Evolutionary conservation across 2,888 invertebrate species (phyloP), one percentile per base, ranked within the genome.

Genomic region (Piscicola geometra): DNA sequence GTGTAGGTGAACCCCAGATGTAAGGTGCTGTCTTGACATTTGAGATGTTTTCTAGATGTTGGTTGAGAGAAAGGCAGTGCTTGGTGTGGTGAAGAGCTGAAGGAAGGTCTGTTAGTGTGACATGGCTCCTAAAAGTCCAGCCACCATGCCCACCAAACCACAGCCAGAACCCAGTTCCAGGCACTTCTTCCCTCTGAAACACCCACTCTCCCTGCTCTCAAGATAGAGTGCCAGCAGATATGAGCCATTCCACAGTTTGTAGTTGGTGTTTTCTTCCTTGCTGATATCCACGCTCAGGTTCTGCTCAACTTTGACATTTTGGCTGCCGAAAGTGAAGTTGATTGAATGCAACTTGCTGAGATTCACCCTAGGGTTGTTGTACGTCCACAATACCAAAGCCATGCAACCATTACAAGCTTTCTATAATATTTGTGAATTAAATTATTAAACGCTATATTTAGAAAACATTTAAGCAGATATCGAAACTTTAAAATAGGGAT

Each of bases 151-250:
- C n/a, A 79, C 80, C 1, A 80, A 75, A 2, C 80, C 80, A 73
- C 80, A 80, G 15, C 80, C 80, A n/a, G 80, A 70, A 21, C 80
- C 80, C 18, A 80, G 75, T 64, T 80, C 80, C 32, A 80, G 30
- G 56, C 78, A 78, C 9, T 68, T 74, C 69, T 78, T 78, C 3
- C 72, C 75, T 30, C 36, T 36, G 71, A 78, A 79, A 56, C 76
- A 77, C 2, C 52, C 64, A 18, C 18, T 28, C 36, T 15, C 33
- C 32, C 36, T 47, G 30, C 73, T 60, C 60, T 80, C 80, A 28
- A 80, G 69, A n/a, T 76, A 77, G n/a, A 68, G 70, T n/a, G 79
- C 76, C 28, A 80, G 71, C 15, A 80, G 50, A 66, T 69, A 80
- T 9, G 80, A 77, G 12, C 80, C 80, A 68, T 80, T 78, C 80